These are phyloP conservation scores for Acleris holmiana DNA, from an alignment of 2,888 invertebrate species.

Conservation along the genomic window DNA sequence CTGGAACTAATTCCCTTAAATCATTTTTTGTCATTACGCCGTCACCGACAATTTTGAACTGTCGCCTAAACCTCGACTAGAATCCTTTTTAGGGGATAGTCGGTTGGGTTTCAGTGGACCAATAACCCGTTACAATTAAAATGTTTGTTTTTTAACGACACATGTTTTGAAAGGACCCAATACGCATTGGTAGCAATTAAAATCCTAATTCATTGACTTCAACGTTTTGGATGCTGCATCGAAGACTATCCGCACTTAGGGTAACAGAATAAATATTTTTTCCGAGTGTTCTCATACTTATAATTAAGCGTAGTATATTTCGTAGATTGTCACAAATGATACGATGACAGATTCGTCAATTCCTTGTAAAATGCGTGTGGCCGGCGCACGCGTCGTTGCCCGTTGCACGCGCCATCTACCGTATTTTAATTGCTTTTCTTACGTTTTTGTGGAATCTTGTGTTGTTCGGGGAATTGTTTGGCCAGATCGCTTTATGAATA, in stretches of 20 bases:
- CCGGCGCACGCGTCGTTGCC: slow-evolving; percentile 61
- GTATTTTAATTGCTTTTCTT: slow-evolving; percentile 67
- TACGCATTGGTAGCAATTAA: too few species aligned
- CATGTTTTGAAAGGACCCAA: too few species aligned
- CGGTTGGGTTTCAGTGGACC: slow-evolving; percentile 46
- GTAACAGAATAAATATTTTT: not conserved
- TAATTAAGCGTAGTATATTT: too few species aligned
- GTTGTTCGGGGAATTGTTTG: not conserved
- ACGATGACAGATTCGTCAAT: slow-evolving; percentile 27
- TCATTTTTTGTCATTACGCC: slow-evolving; percentile 63
- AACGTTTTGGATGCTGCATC: not conserved
- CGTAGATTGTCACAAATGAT: too few species aligned
- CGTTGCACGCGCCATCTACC: slow-evolving; percentile 59
- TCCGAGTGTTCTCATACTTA: too few species aligned
- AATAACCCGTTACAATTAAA: not conserved
- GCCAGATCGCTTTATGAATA: too few species aligned
- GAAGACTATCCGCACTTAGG: not conserved
- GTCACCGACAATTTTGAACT: slow-evolving; percentile 55
- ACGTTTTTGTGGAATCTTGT: slow-evolving; percentile 46
- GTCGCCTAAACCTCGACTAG: slow-evolving; percentile 37
- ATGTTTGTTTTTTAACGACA: not conserved
- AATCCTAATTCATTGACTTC: too few species aligned
- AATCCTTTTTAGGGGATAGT: slow-evolving; percentile 48
- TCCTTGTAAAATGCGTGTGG: slow-evolving; percentile 50
- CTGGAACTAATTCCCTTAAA: slow-evolving; percentile 76